These are phyloP conservation scores for Taurulus bubalis DNA, from an alignment of 2,113 vertebrate genomes.

Conservation along the genomic window DNA sequence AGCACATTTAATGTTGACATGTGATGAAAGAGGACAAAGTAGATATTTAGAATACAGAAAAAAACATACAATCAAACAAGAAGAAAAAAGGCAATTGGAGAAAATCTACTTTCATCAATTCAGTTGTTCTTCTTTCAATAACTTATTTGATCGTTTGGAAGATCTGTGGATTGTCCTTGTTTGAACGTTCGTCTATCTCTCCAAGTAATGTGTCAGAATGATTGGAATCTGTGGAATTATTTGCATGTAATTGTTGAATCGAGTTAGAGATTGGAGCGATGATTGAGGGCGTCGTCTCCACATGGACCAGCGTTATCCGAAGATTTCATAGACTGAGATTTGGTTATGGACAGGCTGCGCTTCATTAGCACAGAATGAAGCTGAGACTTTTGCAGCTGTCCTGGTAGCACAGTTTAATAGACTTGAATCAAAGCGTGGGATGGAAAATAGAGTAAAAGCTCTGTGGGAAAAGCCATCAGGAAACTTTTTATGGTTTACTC, in stretches of 20 bases:
- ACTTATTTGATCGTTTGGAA: conserved; percentile 29
- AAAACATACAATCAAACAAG: not conserved
- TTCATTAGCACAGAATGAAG: conserved; percentile 71
- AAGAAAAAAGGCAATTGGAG: not conserved
- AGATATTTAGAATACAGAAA: not conserved
- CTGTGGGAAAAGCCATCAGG: conserved; percentile 42
- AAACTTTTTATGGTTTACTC: conserved; percentile 46
- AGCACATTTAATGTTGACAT: not conserved
- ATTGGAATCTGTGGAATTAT: conserved; percentile 52
- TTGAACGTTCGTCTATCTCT: conserved; percentile 33
- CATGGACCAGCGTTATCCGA: conserved; percentile 38
- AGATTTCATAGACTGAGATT: conserved; percentile 60
- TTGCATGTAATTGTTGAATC: conserved; percentile 64
- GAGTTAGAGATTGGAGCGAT: conserved; percentile 42
- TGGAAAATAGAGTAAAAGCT: conserved; percentile 53
- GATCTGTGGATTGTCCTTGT: conserved; percentile 10
- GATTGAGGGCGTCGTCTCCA: conserved; percentile 36
- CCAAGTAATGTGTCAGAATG: conserved; percentile 1
- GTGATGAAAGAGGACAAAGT: not conserved
- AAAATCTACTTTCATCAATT: conserved; percentile 13
- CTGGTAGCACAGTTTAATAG: conserved; percentile 70
- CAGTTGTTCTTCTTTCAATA: not conserved
- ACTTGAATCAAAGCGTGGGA: conserved; percentile 64
- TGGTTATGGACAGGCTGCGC: conserved; percentile 65
- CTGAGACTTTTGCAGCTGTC: conserved; percentile 67